Percentiles rank a stretch among this genome's conserved stretches.
Evolutionary conservation across 2,797 vertebrate genomes (phyloP).

Genomic region (Borostomias antarcticus): DNA sequence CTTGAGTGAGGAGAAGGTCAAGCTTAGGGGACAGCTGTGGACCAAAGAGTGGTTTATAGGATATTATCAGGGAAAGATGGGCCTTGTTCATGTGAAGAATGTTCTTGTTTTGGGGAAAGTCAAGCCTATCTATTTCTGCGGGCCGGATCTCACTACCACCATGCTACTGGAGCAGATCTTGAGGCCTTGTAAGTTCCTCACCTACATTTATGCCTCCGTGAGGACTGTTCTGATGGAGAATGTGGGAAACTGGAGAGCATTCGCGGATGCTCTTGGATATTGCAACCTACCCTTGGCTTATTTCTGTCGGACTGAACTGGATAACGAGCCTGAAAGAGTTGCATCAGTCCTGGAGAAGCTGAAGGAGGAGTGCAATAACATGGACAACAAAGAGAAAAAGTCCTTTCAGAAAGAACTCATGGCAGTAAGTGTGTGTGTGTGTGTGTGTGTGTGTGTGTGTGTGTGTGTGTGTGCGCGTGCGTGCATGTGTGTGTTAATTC

Average conservation of each 20-base stretch:
- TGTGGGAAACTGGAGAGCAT: slow-evolving; percentile 90
- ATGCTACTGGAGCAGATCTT: slow-evolving; percentile 92
- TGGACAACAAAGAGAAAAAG: slow-evolving; percentile 89
- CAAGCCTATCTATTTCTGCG: slow-evolving; percentile 85
- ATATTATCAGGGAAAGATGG: slow-evolving; percentile 92
- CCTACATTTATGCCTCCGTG: slow-evolving; percentile 96
- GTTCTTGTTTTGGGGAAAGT: slow-evolving; percentile 89
- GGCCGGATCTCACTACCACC: slow-evolving; percentile 89
- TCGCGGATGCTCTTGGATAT: slow-evolving; percentile 91
- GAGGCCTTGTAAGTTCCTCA: slow-evolving; percentile 95
- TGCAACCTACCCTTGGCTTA: slow-evolving; percentile 83
- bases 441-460: slow-evolving; percentile 14
- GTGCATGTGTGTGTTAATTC: neutral
- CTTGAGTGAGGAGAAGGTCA: slow-evolving; percentile 94
- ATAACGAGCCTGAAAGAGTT: slow-evolving; percentile 92
- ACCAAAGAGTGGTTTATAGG: slow-evolving; percentile 99
- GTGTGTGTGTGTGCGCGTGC: slow-evolving; percentile 1
- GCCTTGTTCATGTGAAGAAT: slow-evolving; percentile 93
- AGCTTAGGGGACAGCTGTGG: slow-evolving; percentile 90
- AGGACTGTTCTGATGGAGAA: slow-evolving; percentile 97
- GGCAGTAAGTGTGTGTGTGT: slow-evolving; percentile 80
- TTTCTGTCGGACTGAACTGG: slow-evolving; percentile 91
- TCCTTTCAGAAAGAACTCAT: slow-evolving; percentile 98
- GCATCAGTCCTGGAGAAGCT: slow-evolving; percentile 95
- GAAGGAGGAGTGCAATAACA: slow-evolving; percentile 93